These are phyloP conservation scores for Crotophaga sulcirostris DNA, from an alignment of 2,113 vertebrate species.

Conservation along the genomic window DNA sequence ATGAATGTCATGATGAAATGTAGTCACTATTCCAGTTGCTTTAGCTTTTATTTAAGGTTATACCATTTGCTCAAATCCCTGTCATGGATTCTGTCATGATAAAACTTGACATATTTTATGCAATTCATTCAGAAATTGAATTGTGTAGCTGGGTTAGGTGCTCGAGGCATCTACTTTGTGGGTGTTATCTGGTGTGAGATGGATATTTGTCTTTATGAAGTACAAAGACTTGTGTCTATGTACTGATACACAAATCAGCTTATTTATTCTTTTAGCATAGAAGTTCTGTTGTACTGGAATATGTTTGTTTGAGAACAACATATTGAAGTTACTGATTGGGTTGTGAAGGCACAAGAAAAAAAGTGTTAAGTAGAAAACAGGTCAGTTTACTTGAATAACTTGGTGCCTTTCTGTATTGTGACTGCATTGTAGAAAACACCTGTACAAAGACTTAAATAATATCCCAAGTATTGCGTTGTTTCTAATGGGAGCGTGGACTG, in stretches of 20 bases:
- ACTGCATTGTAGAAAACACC: constrained; percentile 21
- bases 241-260: not conserved
- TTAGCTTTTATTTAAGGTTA: not conserved
- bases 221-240: not conserved
- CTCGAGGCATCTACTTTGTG: not conserved
- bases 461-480: not conserved
- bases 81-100: not conserved
- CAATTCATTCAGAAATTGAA: not conserved
- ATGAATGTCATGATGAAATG: not conserved
- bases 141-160: not conserved
- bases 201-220: not conserved
- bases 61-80: not conserved
- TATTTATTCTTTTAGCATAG: not conserved
- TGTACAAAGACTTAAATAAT: not conserved
- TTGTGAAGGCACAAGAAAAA: not conserved
- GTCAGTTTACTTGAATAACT: constrained; percentile 56
- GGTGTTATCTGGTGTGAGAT: not conserved
- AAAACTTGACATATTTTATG: not conserved
- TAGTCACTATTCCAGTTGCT: not conserved
- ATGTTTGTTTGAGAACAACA: not conserved
- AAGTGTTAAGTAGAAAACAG: not conserved
- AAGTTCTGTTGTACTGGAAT: not conserved
- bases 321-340: not conserved
- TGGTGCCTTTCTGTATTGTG: constrained; percentile 41
- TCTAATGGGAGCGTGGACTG: not conserved